Conservation (phyloP, 2,888 invertebrate genomes). For the Biston betularia region DNA sequence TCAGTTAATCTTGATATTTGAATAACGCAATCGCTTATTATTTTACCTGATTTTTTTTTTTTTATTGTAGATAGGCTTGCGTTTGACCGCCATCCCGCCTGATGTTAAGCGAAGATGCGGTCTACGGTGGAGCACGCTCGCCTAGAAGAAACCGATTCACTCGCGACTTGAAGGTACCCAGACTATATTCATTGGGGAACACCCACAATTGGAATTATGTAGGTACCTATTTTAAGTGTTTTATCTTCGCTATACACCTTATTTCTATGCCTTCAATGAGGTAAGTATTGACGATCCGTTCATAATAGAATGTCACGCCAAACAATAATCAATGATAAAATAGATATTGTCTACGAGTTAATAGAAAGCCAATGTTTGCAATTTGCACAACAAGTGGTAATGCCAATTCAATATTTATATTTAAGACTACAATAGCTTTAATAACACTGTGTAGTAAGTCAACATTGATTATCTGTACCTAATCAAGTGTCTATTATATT, state of each 20-base stretch:
- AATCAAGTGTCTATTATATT: conserved; percentile 28
- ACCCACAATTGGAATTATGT: no score
- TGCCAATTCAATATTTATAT: conserved; percentile 29
- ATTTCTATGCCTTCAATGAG: no score
- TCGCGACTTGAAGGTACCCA: no score
- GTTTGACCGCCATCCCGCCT: no score
- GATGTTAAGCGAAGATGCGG: no score
- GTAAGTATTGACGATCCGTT: not conserved
- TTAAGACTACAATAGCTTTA: conserved; percentile 15
- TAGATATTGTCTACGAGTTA: conserved; percentile 6
- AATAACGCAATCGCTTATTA: no score
- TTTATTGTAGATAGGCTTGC: no score
- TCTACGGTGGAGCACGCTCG: no score
- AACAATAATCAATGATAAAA: not conserved
- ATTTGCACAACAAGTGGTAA: conserved; percentile 24
- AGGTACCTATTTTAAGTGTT: not conserved
- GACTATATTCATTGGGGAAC: no score
- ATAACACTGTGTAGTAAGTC: conserved; percentile 11
- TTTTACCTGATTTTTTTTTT: no score
- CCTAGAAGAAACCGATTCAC: no score
- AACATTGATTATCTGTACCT: conserved; percentile 9
- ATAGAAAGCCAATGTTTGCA: conserved; percentile 22
- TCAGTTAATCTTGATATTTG: no score
- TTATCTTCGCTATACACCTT: not conserved
- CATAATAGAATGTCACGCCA: conserved; percentile 8